Evolutionary conservation across 2,888 invertebrate genomes (phyloP), one percentile per base, ranked within the genome.

Genomic region (Lithosia quadra): DNA sequence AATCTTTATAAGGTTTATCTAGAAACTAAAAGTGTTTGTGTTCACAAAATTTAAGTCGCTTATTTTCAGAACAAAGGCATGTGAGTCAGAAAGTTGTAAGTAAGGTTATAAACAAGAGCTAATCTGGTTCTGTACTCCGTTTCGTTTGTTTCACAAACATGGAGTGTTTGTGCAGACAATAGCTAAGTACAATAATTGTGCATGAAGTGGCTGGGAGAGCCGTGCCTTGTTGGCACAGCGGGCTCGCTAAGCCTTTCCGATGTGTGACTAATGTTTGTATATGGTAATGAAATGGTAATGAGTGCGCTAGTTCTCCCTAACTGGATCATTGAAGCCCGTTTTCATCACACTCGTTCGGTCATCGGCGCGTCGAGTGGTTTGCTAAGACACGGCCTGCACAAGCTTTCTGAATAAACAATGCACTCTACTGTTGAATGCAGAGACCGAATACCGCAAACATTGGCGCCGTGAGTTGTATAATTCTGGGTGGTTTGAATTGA

Each of bases 261-360:
- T 88, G 89, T 89, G 89, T 91, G 91, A 92, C 91, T 91, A 92
- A 92, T 93, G 92, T 94, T 94, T 92, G 92, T 75, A 65, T 93
- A 95, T 94, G 94, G 79, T 94, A 93, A 95, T 93, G 88, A 92
- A 85, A 94, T 95, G 94, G 87, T 94, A 94, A 95, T 94, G 87
- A 89, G 62, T 81, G 81, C 84, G 86, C 86, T 86, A 86, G 88
- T 87, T 87, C 87, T 79, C 83, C 74, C 86, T 88, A 92, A 94
- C 92, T 93, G 89, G 92, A 94, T 93, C 93, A 93, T 88, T 88
- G 88, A 84, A 84, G 85, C 84, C 83, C 86, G 86, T 80, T 83
- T 84, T 81, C 83, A 81, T 83, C 77, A 79, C 80, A 82, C 88
- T 85, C 84, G 86, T 86, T 84, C 87, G 88, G 84, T 84, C 89